Evolutionary conservation across 2,113 vertebrate genomes (phyloP), one percentile per base, ranked within the genome.

Genomic region (Brachyhypopomus gauderio): DNA sequence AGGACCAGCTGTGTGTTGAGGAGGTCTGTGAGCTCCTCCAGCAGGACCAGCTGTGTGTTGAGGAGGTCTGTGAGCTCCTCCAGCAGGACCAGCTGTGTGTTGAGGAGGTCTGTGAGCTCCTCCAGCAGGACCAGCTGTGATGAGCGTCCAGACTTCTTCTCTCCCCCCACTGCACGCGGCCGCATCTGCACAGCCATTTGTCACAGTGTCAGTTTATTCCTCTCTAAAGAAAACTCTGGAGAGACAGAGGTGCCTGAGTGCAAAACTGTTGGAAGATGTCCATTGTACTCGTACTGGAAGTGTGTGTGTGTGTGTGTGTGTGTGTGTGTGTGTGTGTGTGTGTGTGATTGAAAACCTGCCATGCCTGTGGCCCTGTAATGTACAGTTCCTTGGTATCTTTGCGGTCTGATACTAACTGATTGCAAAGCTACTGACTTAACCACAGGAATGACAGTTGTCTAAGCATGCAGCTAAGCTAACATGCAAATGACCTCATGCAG

Each of bases 171-270:
- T n/a, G 66, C n/a, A 11, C 3, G 19, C 5, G 36, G 66, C 36
- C 66, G 41, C 38, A 70, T 70, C 20, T 70, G 41, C 64, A 48
- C 48, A 70, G 52, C 36, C 58, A 23, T 63, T 48, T n/a, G 12
- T 52, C 55, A 36, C 3, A 66, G 62, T 63, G 56, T 38, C 52
- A 17, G 45, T 81, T 75, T 74, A 75, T 81, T 34, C 34, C 4
- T 69, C 30, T 41, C 48, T 75, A 75, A 81, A 75, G 30, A 59
- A 75, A 81, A 74, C 79, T 81, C 79, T 67, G 12, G 27, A 23
- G 69, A 48, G 72, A 81, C 58, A 62, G 20, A 72, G 41, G 48
- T 58, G 36, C 41, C 52, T 56, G 62, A 20, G 45, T 67, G 14
- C 12, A 20, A 41, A 59, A 69, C 72, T 69, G 72, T 72, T 81